These are phyloP conservation scores for Plusia festucae DNA, from an alignment of 2,888 invertebrate genomes.

Conservation along the genomic window DNA sequence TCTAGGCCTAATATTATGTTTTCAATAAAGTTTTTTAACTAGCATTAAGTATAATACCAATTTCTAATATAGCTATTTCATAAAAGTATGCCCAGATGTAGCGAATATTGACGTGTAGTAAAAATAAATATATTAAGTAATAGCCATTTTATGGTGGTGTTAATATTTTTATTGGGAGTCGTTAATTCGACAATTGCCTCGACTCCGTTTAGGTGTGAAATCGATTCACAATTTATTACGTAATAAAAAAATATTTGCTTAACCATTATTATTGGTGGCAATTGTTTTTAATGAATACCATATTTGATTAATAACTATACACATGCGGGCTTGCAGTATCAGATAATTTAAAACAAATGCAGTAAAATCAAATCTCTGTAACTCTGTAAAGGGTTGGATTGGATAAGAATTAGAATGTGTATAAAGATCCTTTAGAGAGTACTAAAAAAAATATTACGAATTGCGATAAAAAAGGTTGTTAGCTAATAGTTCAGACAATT, in stretches of 20 bases:
- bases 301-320: neutral
- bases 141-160: conserved; percentile 51
- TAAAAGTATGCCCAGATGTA: neutral
- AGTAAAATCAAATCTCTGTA: too few relatives aligned
- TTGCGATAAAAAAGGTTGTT: too few relatives aligned
- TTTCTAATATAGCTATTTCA: neutral
- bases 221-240: conserved; percentile 10
- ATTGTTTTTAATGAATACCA: neutral
- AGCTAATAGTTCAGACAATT: too few relatives aligned
- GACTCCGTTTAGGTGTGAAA: conserved; percentile 19
- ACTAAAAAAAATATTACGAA: too few relatives aligned
- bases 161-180: conserved; percentile 54
- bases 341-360: too few relatives aligned
- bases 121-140: conserved; percentile 11
- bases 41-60: too few relatives aligned
- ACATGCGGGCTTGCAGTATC: neutral
- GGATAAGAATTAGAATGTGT: too few relatives aligned
- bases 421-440: too few relatives aligned
- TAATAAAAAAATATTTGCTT: neutral
- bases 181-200: conserved; percentile 42
- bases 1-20: neutral
- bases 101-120: conserved; percentile 12
- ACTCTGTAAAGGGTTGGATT: too few relatives aligned
- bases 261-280: neutral
- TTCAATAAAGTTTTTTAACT: too few relatives aligned